Evolutionary conservation across 2,113 vertebrate genomes (phyloP), one percentile per base, ranked within the genome.

Genomic region (Anolis carolinensis): DNA sequence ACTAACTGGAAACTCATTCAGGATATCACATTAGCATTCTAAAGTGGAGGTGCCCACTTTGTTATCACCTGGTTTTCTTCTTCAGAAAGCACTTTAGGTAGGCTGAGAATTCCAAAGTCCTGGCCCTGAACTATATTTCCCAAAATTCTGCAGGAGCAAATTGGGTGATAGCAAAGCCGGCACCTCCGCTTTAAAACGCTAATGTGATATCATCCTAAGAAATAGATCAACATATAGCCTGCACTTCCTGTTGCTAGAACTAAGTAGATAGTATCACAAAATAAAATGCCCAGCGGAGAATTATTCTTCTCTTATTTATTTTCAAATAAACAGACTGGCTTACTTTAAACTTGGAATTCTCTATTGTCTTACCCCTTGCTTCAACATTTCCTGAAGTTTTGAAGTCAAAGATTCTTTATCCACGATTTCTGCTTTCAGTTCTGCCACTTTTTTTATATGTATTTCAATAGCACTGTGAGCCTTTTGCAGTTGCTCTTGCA

Each of bases 401-500:
- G 52, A 73, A 48, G 30, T 8, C 50, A 55, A 85, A 70, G 79
- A 39, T 39, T 83, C 68, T 30, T 81, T 78, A 72, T 83, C 88
- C 75, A 70, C 79, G 85, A 84, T 44, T 16, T 48, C 88, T 55
- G 86, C 80, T 87, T 36, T 92, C 34, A 89, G n/a, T 72, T 91
- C 79, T 81, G 84, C 80, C 76, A 89, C 81, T 23, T 67, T 87
- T 75, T 90, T 65, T 21, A 85, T 81, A 23, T 88, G 50, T 71
- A 82, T 89, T 86, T 87, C 86, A 65, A 90, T 88, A 50, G 93
- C 91, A 36, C 86, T 72, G 3, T 50, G 85, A 73, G 92, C 74
- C 30, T 88, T 85, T 83, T 72, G 83, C 86, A 96, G 10, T 67
- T 96, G 94, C 32, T 96, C 92, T 83, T 94, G 91, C 44, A 93